phyloP scores from a whole-genome alignment of 2,113 vertebrate genomes.

The Herpetotheres cachinnans region DNA sequence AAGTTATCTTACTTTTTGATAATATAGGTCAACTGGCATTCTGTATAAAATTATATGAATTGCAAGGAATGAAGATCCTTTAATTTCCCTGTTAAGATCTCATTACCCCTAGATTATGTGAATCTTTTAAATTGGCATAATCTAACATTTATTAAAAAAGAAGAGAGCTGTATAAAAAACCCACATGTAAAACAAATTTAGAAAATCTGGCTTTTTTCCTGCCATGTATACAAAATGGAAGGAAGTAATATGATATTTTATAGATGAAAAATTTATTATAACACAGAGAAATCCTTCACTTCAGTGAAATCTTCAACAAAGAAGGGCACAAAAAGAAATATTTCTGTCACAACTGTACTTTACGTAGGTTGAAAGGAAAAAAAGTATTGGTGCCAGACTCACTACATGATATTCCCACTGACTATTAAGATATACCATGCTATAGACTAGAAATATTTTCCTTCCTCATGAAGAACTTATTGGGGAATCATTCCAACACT shows the following conservation, averaged over 20 bases:
- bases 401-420: not conserved
- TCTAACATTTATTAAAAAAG: not conserved
- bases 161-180: not conserved
- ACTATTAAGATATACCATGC: not conserved
- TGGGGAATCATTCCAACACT: not conserved
- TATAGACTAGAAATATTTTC: not conserved
- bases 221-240: not conserved
- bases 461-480: not conserved
- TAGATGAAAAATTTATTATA: not conserved
- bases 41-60: not conserved
- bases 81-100: slow-evolving; percentile 6
- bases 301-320: not conserved
- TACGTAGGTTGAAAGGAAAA: not conserved
- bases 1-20: not conserved
- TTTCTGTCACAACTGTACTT: not conserved
- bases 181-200: not conserved
- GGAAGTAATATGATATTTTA: not conserved
- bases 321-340: not conserved
- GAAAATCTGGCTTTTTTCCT: not conserved
- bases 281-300: not conserved
- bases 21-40: not conserved
- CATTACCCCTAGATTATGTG: not conserved
- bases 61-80: not conserved
- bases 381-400: rapidly evolving
- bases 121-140: not conserved